Evolutionary conservation across 1,140 invertebrate genomes (phyloP), one percentile per base, ranked within the genome.

Genomic region (Sogatella furcifera): DNA sequence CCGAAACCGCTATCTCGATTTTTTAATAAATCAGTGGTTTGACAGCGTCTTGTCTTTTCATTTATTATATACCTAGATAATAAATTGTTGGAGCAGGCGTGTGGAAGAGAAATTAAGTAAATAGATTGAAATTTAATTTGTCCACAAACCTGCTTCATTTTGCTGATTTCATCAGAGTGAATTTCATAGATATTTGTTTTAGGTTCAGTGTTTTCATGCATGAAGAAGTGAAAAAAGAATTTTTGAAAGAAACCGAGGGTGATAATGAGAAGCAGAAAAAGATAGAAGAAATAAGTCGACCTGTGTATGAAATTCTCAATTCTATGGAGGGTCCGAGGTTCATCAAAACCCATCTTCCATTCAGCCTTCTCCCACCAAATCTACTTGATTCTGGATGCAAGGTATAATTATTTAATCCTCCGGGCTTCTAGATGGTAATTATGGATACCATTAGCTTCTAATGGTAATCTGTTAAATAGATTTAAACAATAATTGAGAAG

Each of bases 321-420:
- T 64, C 73, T 14, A 34, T 73, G 14, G 52, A 71, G 9, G 70
- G 77, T 34, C 83, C 84, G 1, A 70, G 84, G 44, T 79, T 81
- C 17, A 81, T 89, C 6, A 87, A 87, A 69, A 83, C 83, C 1
- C 88, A 90, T 73, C 68, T 90, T 19, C 85, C 87, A 0, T 79
- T 80, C 15, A 74, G 77, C 52, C 69, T 89, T 2, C 69, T 90
- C 31, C 86, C 88, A 0, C 73, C 73, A 9, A 74, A 81, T 66
- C 69, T 84, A 21, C 74, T 75, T 66, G 73, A 69, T 44, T 59
- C 43, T 58, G 52, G 55, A n/a, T 57, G 19, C 13, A 66, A 63
- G 60, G 60, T 65, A 38, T 28, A 28, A 28, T 28, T 28, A 28
- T 28, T 28, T 28, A 28, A 28, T 4, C 6, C 24, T 4, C 6